Evolutionary conservation across 2,888 invertebrate genomes (phyloP), one percentile per base, ranked within the genome.

Genomic region (Notodonta ziczac): DNA sequence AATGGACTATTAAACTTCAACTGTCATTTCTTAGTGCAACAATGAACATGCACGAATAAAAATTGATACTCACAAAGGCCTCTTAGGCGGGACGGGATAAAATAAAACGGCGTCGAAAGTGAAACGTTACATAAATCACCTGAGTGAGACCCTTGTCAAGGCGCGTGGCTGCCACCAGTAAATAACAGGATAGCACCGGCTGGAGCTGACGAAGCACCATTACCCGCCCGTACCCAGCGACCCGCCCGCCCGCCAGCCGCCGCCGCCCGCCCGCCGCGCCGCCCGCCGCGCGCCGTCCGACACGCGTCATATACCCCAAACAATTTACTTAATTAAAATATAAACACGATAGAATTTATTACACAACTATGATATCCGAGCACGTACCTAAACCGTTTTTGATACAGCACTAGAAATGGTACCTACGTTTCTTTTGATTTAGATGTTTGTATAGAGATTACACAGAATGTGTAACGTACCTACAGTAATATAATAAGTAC

Each of bases 41-140:
- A 35, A 35, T 35, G 35, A 35, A 35, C 7, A n/a, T 46, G 46
- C 13, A 13, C n/a, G n/a, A 5, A 13, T 13, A n/a, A 9, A 46
- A n/a, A 42, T 46, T 46, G 13, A 46, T 10, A 46, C 13, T 69
- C 60, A 69, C 62, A 63, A 70, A 65, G 59, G 56, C 57, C 55
- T 55, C 63, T 67, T 69, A 69, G 77, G 77, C 78, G 78, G 78
- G 65, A 73, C 70, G 74, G 72, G 73, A 80, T 80, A 81, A 80
- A 86, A 80, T 80, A 81, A 80, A 86, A 85, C 80, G 79, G 73
- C 79, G 82, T 82, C 74, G 82, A 85, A 87, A 90, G 85, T 90
- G 82, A 87, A 89, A 87, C 77, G 83, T 84, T 73, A 84, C 87
- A 91, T 92, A 91, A 92, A 91, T 92, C 91, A 90, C 85, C 81